These are phyloP conservation scores for Calephelis nemesis DNA, from an alignment of 1,140 invertebrate genomes.

Conservation along the genomic window DNA sequence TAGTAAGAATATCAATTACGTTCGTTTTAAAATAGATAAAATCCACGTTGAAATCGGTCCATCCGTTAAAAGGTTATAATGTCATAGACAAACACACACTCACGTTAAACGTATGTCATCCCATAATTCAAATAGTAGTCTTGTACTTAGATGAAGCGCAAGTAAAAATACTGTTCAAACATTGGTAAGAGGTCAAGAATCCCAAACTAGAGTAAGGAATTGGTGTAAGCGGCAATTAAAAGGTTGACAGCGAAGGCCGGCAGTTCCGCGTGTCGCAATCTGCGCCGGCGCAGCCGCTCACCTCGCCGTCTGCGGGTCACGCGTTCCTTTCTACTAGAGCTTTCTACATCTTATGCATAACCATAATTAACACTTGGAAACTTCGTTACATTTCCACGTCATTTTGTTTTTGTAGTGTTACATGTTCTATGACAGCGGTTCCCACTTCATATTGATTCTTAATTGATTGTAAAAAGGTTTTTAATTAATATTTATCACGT, in stretches of 20 bases:
- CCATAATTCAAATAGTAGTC: too few species aligned
- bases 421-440: background rate
- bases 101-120: too few species aligned
- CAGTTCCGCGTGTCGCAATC: conserved; percentile 64
- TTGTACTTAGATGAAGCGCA: too few species aligned
- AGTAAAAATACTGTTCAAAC: too few species aligned
- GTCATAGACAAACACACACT: too few species aligned
- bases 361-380: conserved; percentile 25
- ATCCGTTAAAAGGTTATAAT: too few species aligned
- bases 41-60: too few species aligned
- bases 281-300: conserved; percentile 54
- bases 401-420: conserved; percentile 27
- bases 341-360: conserved; percentile 64
- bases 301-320: conserved; percentile 65
- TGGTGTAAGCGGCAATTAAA: conserved; percentile 50
- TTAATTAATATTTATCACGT: too few species aligned
- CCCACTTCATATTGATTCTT: background rate
- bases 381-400: conserved; percentile 40
- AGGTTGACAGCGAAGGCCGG: conserved; percentile 69
- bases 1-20: too few species aligned
- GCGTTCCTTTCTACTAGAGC: conserved; percentile 75
- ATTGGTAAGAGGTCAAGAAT: background rate
- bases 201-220: background rate
- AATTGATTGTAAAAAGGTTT: too few species aligned
- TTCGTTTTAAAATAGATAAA: too few species aligned